Evolutionary conservation across 2,888 invertebrate species (phyloP).

Genomic region (Atrina japonica): DNA sequence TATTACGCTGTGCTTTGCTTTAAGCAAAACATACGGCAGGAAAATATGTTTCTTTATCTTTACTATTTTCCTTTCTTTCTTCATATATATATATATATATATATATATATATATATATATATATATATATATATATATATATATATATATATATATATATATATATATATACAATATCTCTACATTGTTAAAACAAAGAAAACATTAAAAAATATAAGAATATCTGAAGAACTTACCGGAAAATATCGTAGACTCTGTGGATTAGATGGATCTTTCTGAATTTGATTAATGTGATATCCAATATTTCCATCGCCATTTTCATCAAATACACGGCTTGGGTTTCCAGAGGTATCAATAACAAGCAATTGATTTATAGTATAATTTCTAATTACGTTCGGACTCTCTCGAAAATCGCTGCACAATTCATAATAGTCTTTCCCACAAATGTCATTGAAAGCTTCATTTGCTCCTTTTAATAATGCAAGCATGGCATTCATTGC

Average conservation of each 20-base stretch:
- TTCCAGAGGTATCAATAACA: slow-evolving; percentile 15
- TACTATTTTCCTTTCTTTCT: too few species aligned
- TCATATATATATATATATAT: too few species aligned
- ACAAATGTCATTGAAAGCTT: slow-evolving; percentile 25
- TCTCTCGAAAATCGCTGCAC: slow-evolving; percentile 18
- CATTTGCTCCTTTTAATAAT: slow-evolving; percentile 23
- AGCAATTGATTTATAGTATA: slow-evolving; percentile 9
- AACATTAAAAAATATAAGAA: too few species aligned
- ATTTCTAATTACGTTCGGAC: neutral
- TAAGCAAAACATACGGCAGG: too few species aligned
- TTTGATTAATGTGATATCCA: slow-evolving; percentile 39
- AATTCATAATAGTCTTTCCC: slow-evolving; percentile 6
- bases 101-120: too few species aligned
- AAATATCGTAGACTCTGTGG: slow-evolving; percentile 6
- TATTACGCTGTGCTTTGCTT: too few species aligned
- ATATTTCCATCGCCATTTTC: slow-evolving; percentile 40
- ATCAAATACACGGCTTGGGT: slow-evolving; percentile 22
- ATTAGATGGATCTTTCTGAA: slow-evolving; percentile 5
- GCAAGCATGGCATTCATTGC: slow-evolving; percentile 27
- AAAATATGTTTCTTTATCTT: too few species aligned
- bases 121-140: too few species aligned
- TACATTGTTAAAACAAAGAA: neutral
- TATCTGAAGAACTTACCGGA: slow-evolving; percentile 23
- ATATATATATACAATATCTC: too few species aligned
- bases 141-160: too few species aligned